Evolutionary conservation across 2,113 vertebrate species (phyloP).

Genomic region (Isichthys henryi): DNA sequence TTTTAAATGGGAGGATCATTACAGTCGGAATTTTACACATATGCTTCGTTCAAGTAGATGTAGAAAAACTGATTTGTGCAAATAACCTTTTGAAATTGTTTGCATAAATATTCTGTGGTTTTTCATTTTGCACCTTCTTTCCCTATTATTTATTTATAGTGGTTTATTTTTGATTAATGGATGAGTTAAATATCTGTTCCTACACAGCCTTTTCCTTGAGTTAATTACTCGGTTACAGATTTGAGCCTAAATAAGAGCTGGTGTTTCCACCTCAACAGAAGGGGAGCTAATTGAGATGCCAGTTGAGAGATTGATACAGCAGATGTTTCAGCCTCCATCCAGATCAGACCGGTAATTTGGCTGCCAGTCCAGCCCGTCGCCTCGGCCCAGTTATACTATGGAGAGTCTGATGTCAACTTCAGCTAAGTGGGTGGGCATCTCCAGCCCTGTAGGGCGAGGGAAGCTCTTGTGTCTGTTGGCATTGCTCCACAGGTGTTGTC

Average conservation of each 20-base stretch:
- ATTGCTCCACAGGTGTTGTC: not conserved
- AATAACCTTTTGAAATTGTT: not conserved
- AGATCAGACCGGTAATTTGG: not conserved
- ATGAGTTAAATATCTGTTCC: not conserved
- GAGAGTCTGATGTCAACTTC: not conserved
- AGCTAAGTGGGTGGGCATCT: not conserved
- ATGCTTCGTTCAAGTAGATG: not conserved
- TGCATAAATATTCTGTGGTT: not conserved
- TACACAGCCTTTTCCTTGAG: not conserved
- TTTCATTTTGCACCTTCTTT: not conserved
- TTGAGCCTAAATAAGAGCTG: not conserved
- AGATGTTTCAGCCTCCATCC: not conserved
- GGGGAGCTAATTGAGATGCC: conserved; percentile 10
- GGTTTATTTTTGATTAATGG: not conserved
- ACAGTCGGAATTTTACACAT: not conserved
- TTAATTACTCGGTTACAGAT: not conserved
- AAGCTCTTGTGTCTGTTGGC: not conserved
- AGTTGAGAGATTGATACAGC: conserved; percentile 4
- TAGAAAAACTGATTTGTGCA: not conserved
- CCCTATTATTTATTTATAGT: not conserved
- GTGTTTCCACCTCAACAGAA: conserved; percentile 8
- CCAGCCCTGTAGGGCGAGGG: not conserved
- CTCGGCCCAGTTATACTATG: not conserved
- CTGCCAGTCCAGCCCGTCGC: not conserved
- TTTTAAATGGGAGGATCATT: not conserved